Conservation (phyloP, 2,113 vertebrate species). For the Lucifuga dentata region DNA sequence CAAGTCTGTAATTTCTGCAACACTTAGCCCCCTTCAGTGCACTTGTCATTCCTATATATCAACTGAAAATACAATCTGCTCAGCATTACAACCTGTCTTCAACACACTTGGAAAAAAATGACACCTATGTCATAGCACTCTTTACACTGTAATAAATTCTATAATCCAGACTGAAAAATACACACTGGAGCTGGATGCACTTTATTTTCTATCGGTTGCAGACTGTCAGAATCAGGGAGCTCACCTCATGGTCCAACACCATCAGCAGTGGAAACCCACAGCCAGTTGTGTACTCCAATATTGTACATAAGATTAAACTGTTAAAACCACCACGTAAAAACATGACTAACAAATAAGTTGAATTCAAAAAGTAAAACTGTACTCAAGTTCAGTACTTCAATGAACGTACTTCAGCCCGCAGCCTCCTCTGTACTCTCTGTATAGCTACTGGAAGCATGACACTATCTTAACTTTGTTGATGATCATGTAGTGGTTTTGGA, state of each 20-base stretch:
- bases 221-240: conserved; percentile 10
- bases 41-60: neutral
- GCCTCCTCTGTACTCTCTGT: too few species aligned
- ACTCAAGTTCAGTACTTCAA: too few species aligned
- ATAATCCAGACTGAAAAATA: neutral
- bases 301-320: too few species aligned
- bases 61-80: neutral
- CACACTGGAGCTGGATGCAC: neutral
- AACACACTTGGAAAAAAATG: neutral
- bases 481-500: too few species aligned
- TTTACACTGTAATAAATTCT: neutral
- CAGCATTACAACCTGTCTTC: neutral
- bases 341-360: too few species aligned
- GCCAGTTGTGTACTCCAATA: too few species aligned
- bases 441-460: too few species aligned
- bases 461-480: too few species aligned
- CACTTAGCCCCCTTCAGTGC: neutral
- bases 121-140: neutral
- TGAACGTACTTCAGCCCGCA: too few species aligned
- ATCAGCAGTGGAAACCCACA: neutral
- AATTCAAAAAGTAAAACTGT: too few species aligned
- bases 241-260: neutral
- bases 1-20: neutral
- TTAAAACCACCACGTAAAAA: too few species aligned
- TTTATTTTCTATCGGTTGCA: conserved; percentile 26